A percentile compares a stretch with the other conserved stretches of the same genome.
phyloP scores from a whole-genome alignment of 2,113 vertebrate genomes.

The Gnathonemus echidnorhynchus region DNA sequence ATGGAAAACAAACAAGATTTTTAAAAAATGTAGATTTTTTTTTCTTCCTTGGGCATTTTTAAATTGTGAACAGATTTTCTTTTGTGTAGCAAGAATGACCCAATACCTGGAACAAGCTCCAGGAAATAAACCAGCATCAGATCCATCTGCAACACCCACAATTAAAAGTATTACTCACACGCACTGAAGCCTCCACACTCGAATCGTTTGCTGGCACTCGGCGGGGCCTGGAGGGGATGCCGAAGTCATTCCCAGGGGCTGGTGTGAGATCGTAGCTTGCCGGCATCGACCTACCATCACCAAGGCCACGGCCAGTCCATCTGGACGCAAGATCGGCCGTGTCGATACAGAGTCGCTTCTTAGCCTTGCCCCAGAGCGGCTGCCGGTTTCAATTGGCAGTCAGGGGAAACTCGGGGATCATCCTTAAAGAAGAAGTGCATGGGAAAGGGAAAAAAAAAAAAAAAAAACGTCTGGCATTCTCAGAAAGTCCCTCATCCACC shows the following conservation, averaged over 20 bases:
- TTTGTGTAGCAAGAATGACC: conserved; percentile 47
- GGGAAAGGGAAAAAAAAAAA: conserved; percentile 23
- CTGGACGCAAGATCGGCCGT: conserved; percentile 26
- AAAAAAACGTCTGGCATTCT: not conserved
- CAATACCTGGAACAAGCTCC: conserved; percentile 53
- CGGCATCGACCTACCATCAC: conserved; percentile 36
- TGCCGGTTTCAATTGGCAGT: conserved; percentile 38
- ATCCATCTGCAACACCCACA: conserved; percentile 56
- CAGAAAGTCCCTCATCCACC: conserved; percentile 7
- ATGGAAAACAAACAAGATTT: conserved; percentile 31
- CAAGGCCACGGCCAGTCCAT: conserved; percentile 29
- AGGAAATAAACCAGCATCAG: conserved; percentile 52
- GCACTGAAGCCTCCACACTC: conserved; percentile 51
- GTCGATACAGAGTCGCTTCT: conserved; percentile 39
- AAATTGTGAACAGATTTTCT: conserved; percentile 52
- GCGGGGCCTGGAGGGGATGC: conserved; percentile 10
- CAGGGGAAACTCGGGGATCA: conserved; percentile 51
- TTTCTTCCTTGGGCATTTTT: conserved; percentile 42
- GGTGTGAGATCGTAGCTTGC: not conserved
- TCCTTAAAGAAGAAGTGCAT: conserved; percentile 40
- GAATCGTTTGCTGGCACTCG: conserved; percentile 46
- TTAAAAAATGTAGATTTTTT: conserved; percentile 31
- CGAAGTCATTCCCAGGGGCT: not conserved
- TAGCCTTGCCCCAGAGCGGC: conserved; percentile 58
- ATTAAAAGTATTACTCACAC: conserved; percentile 63